phyloP scores from a whole-genome alignment of 2,888 invertebrate genomes.

The Agrotis segetum region DNA sequence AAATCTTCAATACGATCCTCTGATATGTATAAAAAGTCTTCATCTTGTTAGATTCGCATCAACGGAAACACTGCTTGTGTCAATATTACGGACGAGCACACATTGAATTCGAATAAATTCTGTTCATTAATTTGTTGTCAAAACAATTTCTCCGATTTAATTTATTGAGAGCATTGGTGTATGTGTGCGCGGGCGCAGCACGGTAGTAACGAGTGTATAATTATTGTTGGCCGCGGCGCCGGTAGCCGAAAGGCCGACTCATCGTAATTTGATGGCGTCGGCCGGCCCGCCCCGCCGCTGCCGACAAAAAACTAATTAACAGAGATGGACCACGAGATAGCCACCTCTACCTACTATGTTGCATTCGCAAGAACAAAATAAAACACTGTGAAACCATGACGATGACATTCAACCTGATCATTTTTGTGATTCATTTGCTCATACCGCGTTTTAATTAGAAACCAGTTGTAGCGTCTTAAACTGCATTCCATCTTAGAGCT shows the following conservation, averaged over 20 bases:
- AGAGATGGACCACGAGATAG: conserved; percentile 82
- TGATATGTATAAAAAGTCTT: conserved; percentile 50
- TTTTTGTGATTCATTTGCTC: conserved; percentile 67
- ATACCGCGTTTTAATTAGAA: conserved; percentile 57
- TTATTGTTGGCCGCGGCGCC: conserved; percentile 85
- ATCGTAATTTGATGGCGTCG: conserved; percentile 91
- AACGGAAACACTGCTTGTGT: conserved; percentile 6
- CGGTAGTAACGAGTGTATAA: conserved; percentile 91
- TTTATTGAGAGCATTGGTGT: conserved; percentile 77
- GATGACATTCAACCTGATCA: conserved; percentile 74
- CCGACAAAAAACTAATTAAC: conserved; percentile 91
- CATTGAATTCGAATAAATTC: conserved; percentile 59
- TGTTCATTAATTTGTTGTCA: conserved; percentile 74
- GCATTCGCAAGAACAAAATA: conserved; percentile 82
- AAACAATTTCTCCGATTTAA: conserved; percentile 81
- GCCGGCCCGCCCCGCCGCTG: conserved; percentile 84
- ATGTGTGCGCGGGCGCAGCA: conserved; percentile 79
- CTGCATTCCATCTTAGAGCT: conserved; percentile 50
- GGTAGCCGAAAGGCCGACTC: conserved; percentile 90
- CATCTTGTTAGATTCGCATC: conserved; percentile 28
- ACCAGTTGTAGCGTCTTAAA: conserved; percentile 42
- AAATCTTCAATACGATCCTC: conserved; percentile 61
- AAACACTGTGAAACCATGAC: conserved; percentile 71
- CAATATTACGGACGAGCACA: conserved; percentile 32
- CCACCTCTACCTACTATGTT: conserved; percentile 75